Evolutionary conservation across 2,888 invertebrate genomes (phyloP), one percentile per base, ranked within the genome.

Genomic region (Macaria liturata): DNA sequence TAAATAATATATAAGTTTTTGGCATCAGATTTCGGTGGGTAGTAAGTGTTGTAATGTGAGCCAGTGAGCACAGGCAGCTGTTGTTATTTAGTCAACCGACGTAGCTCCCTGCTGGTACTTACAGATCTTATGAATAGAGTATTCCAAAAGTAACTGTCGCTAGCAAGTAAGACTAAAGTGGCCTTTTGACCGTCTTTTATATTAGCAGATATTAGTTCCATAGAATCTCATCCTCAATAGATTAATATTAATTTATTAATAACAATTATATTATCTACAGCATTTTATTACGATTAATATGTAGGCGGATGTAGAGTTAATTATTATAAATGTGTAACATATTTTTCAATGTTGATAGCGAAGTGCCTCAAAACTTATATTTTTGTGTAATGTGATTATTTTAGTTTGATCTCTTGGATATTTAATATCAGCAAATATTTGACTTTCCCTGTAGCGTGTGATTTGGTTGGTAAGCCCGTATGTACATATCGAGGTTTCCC

Each of bases 81-180:
- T 60, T 64, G 64, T 52, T 59, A 64, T 60, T 67, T 66, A 63
- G 67, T 66, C 61, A 65, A 54, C 62, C 66, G 58, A 59, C 64
- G 58, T 60, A 62, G 63, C 66, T 50, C 40, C 55, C 54, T 54
- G 54, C 34, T 52, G 54, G 65, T 65, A 62, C 64, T 67, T 65
- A 65, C 60, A 64, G 62, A 67, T 67, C 64, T 67, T 67, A 67
- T 65, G 65, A 62, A 60, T 65, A 63, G 60, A 60, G 57, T 67
- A 62, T 63, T 59, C 50, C 61, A 59, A 56, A 59, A 49, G 44
- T 58, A 48, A 52, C 42, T 50, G 42, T 43, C 44, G 37, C 32
- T 57, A 61, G 57, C 49, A 48, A 49, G 40, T 59, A 59, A 59
- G 54, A 47, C 37, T 45, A 47, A 52, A 53, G 59, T 60, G 59